Base-by-base conservation (phyloP, 1,140 invertebrate species). In the Ceratosolen solmsi region DNA sequence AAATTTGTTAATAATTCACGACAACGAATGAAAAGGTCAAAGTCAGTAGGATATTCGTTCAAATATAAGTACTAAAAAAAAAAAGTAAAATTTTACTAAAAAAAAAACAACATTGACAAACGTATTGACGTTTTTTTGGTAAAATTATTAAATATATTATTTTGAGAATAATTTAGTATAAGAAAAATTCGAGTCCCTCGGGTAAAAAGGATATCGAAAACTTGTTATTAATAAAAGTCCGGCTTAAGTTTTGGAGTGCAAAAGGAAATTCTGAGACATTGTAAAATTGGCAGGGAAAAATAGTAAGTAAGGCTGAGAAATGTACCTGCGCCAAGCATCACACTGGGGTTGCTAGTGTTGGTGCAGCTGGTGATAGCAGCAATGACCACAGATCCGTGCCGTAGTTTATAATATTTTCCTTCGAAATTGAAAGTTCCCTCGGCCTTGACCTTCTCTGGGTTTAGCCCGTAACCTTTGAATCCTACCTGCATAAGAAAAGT, bases 291-390 rank as follows among this genome's bases (percentile, higher is more conserved):
- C 15, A 38, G 22, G 33, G 63, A 68, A 68, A n/a, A 68, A 33
- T 68, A 2, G 0, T 0, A 20, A 33, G 25, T n/a, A 63, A 63
- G 60, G 17, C 30, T 9, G 56, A 27, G 27, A 54, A 51, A 41
- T 86, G 88, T 90, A 95, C 95, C 95, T 90, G 97, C 97, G 49
- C 97, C 98, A 27, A 99, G 92, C 98, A 99, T 99, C 8, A 99
- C 98, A 84, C 96, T 98, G 0, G 99, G 98, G 90, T 99, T 99
- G 82, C 96, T 97, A 2, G 98, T 99, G 89, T 99, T 99, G 22
- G 98, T 99, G 92, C 98, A 99, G 63, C 96, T 97, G 0, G 98
- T 99, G 84, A 99, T 99, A 30, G 98, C 98, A 0, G 98, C 97
- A 85, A 99, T 99, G 25, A 99, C 96, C 15, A 99, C 98, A 0